phyloP scores from a whole-genome alignment of 2,888 invertebrate genomes.

The Steinernema scapterisci region DNA sequence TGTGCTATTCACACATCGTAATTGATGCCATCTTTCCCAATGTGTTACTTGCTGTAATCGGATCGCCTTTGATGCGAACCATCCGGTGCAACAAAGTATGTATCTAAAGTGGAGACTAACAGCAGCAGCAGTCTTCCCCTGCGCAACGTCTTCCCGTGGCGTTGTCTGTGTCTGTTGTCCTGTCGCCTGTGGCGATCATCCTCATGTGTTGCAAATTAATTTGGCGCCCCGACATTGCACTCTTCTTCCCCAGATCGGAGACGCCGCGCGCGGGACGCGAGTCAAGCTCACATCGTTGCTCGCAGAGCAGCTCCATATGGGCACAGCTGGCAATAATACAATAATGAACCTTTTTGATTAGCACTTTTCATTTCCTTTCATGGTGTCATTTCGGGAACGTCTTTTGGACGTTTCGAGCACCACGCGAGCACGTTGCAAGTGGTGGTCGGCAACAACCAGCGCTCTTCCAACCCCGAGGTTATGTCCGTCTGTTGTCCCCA shows the following conservation, averaged over 20 bases:
- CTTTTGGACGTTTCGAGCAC: not conserved
- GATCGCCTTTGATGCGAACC: conserved; percentile 22
- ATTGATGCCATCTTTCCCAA: not conserved
- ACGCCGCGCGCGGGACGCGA: too few species aligned
- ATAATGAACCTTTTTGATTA: conserved; percentile 31
- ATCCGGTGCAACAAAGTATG: not conserved
- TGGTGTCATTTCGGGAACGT: not conserved
- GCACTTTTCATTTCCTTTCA: conserved; percentile 28
- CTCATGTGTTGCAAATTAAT: conserved; percentile 29
- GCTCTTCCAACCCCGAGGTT: too few species aligned
- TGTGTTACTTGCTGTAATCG: not conserved
- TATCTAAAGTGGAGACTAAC: too few species aligned
- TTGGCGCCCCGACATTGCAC: not conserved
- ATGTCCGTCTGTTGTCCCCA: not conserved
- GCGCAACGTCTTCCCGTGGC: too few species aligned
- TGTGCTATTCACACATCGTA: not conserved
- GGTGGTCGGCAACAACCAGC: too few species aligned
- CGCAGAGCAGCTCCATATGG: conserved; percentile 15
- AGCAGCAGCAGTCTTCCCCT: not conserved
- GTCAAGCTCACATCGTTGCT: too few species aligned
- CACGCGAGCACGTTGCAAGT: too few species aligned
- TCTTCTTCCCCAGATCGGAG: too few species aligned
- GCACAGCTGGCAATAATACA: conserved; percentile 29
- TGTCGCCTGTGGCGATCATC: not conserved
- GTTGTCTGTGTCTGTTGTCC: not conserved